Evolutionary conservation across 1,140 invertebrate genomes (phyloP), one percentile per base, ranked within the genome.

Genomic region (Leptopilina clavipes): DNA sequence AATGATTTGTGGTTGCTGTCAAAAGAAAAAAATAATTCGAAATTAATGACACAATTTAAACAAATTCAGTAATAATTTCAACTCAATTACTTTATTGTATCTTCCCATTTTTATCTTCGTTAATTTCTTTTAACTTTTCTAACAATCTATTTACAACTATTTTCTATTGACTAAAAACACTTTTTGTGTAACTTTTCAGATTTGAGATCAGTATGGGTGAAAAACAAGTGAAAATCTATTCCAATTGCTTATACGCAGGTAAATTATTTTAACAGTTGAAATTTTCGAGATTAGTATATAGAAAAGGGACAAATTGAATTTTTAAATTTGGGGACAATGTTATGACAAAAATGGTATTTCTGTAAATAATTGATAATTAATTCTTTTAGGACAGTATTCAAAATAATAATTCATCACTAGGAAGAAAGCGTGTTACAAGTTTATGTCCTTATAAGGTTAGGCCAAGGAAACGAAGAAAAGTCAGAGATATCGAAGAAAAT

Each of bases 1-100:
- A 85, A 99, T 95, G 84, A 99, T 99, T 93, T 98, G 98, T 81
- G 97, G 97, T 95, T 99, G 97, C 98, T 97, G 89, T 1, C 92
- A 92, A 75, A 82, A 77, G 78, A 86, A 79, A 77, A 56, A 52
- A 70, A 74, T n/a, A 70, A 54, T 44, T 40, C 73, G 14, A 52
- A 11, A 72, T 56, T 7, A 40, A 9, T 40, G 2, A 40, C 37
- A 40, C 37, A 40, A 40, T 40, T 40, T 3, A 40, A 40, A 40
- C 0, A 40, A 40, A 40, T 40, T 40, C 37, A 40, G 1, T 31
- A 31, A 3, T 40, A 40, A 40, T 40, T 40, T 31, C 25, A 45
- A 18, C 48, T 10, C 71, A 44, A 54, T 59, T 85, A 83, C 79
- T 79, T 44, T 84, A 71, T 79, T 80, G 19, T 78, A 82, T 81